A percentile compares a stretch with the other conserved stretches of the same genome.
Evolutionary conservation across 2,797 vertebrate species (phyloP).

Genomic region (Rallus crepitans): DNA sequence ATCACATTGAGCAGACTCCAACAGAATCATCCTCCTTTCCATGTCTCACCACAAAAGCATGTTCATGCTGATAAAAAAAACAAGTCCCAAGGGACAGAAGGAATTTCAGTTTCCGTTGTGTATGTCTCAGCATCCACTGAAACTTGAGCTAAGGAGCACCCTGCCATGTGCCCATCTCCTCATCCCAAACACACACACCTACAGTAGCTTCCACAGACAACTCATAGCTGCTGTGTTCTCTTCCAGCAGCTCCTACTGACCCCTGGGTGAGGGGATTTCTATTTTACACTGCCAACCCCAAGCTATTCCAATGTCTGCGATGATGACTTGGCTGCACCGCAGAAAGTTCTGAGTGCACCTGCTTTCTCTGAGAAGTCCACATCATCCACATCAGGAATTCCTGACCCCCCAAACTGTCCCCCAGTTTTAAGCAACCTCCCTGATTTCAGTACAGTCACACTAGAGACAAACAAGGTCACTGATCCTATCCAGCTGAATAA

Average conservation of each 20-base stretch:
- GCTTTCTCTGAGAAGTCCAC: neutral
- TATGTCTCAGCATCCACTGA: neutral
- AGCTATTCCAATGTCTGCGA: neutral
- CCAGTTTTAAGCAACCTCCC: neutral
- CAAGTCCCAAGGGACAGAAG: neutral
- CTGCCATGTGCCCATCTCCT: neutral
- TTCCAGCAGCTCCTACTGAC: neutral
- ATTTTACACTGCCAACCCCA: neutral
- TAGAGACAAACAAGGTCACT: neutral
- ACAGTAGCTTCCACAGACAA: neutral
- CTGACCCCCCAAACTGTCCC: neutral
- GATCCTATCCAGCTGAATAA: neutral
- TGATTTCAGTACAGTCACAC: neutral
- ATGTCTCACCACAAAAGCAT: neutral
- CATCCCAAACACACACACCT: neutral
- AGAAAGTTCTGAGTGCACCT: neutral
- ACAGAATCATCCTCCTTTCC: neutral
- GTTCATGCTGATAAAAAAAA: neutral
- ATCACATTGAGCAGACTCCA: neutral
- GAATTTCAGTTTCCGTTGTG: neutral
- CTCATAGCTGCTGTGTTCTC: accelerated
- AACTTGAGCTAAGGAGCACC: neutral
- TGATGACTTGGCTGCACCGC: neutral
- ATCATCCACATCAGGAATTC: neutral
- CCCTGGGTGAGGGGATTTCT: neutral